Evolutionary conservation across 2,797 vertebrate genomes (phyloP).

Genomic region (Alectoris magna): DNA sequence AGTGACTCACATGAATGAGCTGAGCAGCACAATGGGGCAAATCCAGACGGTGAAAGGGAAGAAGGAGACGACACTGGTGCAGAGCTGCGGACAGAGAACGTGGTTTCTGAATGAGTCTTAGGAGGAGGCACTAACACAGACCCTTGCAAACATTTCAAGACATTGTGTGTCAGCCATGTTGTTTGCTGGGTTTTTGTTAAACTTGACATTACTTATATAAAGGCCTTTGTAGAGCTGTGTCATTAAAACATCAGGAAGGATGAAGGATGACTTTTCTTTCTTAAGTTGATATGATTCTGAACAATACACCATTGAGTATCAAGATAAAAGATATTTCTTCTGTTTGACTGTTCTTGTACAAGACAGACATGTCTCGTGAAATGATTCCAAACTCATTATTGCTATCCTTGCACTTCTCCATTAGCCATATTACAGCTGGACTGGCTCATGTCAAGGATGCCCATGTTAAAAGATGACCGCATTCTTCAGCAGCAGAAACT

Average conservation of each 20-base stretch:
- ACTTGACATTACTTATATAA: not conserved
- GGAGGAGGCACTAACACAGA: not conserved
- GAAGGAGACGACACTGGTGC: not conserved
- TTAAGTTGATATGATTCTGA: not conserved
- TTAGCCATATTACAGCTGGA: constrained; percentile 34
- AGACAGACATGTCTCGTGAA: not conserved
- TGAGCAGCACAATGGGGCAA: not conserved
- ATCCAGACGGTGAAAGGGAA: not conserved
- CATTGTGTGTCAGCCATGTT: not conserved
- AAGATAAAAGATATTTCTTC: not conserved
- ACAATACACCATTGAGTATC: not conserved
- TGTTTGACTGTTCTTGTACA: not conserved
- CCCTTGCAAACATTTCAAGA: not conserved
- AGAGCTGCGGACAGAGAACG: not conserved
- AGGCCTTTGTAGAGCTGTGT: not conserved
- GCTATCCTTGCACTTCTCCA: not conserved
- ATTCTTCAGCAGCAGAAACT: not conserved
- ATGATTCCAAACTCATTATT: constrained; percentile 23
- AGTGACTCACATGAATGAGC: not conserved
- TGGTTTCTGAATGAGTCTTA: not conserved
- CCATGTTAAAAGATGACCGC: not conserved
- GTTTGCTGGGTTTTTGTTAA: too few relatives aligned
- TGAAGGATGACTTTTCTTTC: not conserved
- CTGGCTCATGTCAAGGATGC: constrained; percentile 49
- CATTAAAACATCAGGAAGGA: not conserved